Conservation (phyloP, 1,140 invertebrate species). For the Psix sp. region DNA sequence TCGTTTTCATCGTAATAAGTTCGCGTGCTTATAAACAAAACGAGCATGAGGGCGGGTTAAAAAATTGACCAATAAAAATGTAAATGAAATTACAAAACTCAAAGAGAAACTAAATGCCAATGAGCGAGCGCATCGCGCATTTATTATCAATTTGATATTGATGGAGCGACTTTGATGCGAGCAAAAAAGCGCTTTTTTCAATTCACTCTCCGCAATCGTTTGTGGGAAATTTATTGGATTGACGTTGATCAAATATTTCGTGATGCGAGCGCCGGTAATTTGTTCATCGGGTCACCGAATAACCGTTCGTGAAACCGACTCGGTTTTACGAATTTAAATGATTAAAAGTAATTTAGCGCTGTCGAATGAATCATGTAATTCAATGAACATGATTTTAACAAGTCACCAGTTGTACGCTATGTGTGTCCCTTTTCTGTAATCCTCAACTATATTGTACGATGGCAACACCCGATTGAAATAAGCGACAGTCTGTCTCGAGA, state of each 20-base stretch:
- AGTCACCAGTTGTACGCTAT: conserved; percentile 32
- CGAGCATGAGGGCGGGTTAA: conserved; percentile 17
- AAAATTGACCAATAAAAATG: conserved; percentile 54
- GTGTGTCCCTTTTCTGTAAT: conserved; percentile 45
- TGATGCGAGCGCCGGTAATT: conserved; percentile 23
- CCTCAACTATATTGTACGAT: conserved; percentile 31
- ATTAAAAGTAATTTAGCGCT: conserved; percentile 45
- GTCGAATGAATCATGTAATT: conserved; percentile 43
- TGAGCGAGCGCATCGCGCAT: conserved; percentile 29
- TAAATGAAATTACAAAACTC: conserved; percentile 54
- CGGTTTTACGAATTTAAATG: conserved; percentile 18
- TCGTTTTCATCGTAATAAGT: conserved; percentile 56
- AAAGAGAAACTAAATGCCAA: conserved; percentile 50
- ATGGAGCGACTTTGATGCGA: conserved; percentile 36
- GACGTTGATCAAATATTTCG: conserved; percentile 29
- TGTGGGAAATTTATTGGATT: conserved; percentile 38
- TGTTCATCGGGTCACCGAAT: conserved; percentile 17
- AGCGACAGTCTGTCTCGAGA: conserved; percentile 56
- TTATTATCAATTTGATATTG: conserved; percentile 56
- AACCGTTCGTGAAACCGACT: too few relatives aligned
- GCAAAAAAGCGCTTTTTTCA: conserved; percentile 22
- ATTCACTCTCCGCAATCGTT: conserved; percentile 30
- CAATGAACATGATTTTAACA: conserved; percentile 47
- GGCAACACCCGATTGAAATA: conserved; percentile 59
- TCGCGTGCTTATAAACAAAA: conserved; percentile 47